phyloP scores from a whole-genome alignment of 2,113 vertebrate species.

The Panurus biarmicus region DNA sequence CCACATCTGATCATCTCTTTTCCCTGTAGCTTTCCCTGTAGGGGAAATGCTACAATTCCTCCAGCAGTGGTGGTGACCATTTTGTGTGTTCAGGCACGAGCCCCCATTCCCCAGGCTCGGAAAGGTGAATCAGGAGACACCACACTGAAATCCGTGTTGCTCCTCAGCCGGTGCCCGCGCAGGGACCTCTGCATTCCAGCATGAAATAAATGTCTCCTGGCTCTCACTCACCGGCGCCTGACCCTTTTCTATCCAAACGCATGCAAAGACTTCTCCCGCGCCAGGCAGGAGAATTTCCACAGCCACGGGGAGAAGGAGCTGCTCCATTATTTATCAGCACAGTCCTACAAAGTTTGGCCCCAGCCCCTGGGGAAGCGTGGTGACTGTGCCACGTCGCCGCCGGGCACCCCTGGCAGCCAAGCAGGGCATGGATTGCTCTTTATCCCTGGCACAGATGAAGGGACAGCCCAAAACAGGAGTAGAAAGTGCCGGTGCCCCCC shows the following conservation, averaged over 20 bases:
- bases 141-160: accelerated
- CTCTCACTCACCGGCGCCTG: background rate
- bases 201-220: background rate
- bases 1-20: background rate
- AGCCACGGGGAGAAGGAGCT: background rate
- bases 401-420: background rate
- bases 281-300: background rate
- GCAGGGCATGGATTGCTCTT: background rate
- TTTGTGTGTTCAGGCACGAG: background rate
- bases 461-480: accelerated
- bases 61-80: background rate
- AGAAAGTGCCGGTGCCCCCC: background rate
- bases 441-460: background rate
- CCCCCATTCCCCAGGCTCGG: background rate
- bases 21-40: background rate
- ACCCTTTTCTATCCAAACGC: background rate
- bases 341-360: background rate
- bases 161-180: accelerated
- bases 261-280: background rate
- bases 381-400: accelerated
- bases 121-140: background rate
- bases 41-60: background rate
- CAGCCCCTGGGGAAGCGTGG: accelerated
- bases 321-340: background rate
- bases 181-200: background rate